Base-by-base conservation (phyloP, 2,888 invertebrate genomes). In the Zele albiditarsus region DNA sequence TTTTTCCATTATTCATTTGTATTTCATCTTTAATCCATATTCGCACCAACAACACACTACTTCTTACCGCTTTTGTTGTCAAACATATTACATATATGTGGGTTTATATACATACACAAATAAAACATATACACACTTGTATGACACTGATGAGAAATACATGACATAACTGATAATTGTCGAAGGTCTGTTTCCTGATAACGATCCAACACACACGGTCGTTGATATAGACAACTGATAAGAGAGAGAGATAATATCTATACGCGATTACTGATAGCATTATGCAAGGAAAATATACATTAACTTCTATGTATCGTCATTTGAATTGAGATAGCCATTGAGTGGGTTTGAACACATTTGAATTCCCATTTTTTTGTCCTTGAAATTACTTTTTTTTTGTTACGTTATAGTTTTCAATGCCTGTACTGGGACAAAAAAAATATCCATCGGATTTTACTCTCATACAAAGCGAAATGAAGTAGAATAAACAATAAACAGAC, bases 151-250 rank as follows among this genome's bases (percentile, higher is more conserved):
- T 20, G 6, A 53, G 10, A 4, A n/a, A 20, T 14, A n/a, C 31
- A 33, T 68, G 53, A 57, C 38, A 57, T 68, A 68, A 68, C 23
- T 28, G 33, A 57, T 57, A 16, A 68, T 20, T 68, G 20, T 68
- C 8, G 33, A 68, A 23, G 53, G 53, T 53, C 20, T 68, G 46
- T 25, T 46, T 67, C 0, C 27, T 67, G 67, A 67, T 67, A 67
- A 67, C 46, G 28, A 23, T n/a, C 49, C 53, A 53, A 20, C 42
- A 25, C 28, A 67, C 67, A 67, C 28, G 23, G 1, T 66, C 25
- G 16, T 66, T 46, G 49, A 67, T 67, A 28, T 46, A 67, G 42
- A 67, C 46, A 27, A 28, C 12, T 46, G 49, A 67, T 67, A 67
- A 27, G 28, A 46, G 25, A 46, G 25, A 8, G 0, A 67, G 46